phyloP scores from a whole-genome alignment of 2,888 invertebrate genomes.

The Sminthurides aquaticus region DNA sequence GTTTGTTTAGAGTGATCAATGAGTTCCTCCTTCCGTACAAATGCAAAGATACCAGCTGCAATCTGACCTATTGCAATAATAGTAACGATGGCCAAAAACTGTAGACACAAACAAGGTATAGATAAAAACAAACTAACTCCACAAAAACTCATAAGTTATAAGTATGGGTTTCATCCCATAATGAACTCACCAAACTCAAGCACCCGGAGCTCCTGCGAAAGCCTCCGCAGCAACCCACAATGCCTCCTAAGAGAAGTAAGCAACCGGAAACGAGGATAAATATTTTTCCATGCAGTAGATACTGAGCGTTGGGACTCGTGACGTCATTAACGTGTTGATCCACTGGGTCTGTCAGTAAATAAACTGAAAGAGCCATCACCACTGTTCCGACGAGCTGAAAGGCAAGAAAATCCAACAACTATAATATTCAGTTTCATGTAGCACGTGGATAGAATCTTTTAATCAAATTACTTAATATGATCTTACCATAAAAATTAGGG shows the following conservation, averaged over 20 bases:
- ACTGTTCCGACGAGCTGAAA: slow-evolving; percentile 37
- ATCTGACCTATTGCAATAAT: slow-evolving; percentile 39
- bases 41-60: slow-evolving; percentile 40
- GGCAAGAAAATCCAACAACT: slow-evolving; percentile 8
- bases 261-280: slow-evolving; percentile 39
- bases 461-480: neutral
- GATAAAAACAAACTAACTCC: neutral
- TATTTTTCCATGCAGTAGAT: slow-evolving; percentile 38
- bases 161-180: too few species aligned
- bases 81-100: slow-evolving; percentile 41
- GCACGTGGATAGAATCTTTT: neutral
- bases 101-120: slow-evolving; percentile 16
- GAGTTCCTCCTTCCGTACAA: slow-evolving; percentile 39
- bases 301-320: slow-evolving; percentile 32
- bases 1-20: slow-evolving; percentile 34
- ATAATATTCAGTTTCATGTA: neutral
- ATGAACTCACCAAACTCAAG: slow-evolving; percentile 33
- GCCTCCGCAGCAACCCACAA: slow-evolving; percentile 41
- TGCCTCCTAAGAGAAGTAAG: slow-evolving; percentile 38
- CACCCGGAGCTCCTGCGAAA: slow-evolving; percentile 37
- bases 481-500: slow-evolving; percentile 39
- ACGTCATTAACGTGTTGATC: slow-evolving; percentile 33
- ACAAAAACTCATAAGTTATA: too few species aligned
- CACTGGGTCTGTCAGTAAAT: slow-evolving; percentile 35
- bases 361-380: slow-evolving; percentile 36